Percentiles rank a stretch among this genome's conserved stretches.
These are phyloP conservation scores for Globodera ellingtonae DNA, from an alignment of 1,140 invertebrate genomes.

Conservation along the genomic window DNA sequence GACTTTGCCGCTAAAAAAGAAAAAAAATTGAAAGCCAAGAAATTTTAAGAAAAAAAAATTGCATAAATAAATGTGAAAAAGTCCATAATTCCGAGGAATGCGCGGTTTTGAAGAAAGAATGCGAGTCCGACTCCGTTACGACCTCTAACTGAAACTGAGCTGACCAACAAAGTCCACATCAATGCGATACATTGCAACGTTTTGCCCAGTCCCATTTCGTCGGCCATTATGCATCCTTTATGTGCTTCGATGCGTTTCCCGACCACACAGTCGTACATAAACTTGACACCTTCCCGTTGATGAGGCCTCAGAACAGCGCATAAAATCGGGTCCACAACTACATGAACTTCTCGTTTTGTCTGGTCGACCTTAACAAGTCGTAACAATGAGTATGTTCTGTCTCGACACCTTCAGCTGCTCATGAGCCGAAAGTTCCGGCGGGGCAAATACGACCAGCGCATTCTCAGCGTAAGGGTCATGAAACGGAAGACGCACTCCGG, in stretches of 20 bases:
- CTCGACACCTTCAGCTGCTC: constrained; percentile 75
- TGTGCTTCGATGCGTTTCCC: constrained; percentile 82
- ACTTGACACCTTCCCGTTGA: constrained; percentile 98
- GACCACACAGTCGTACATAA: constrained; percentile 99
- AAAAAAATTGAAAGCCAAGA: constrained; percentile 1
- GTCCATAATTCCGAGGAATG: too few species aligned
- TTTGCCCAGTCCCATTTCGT: constrained; percentile 77
- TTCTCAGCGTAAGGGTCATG: constrained; percentile 91
- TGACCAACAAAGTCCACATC: constrained; percentile 88
- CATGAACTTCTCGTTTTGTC: constrained; percentile 75
- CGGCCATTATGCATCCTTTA: constrained; percentile 61
- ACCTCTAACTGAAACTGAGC: constrained; percentile 68
- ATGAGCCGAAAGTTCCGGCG: constrained; percentile 79
- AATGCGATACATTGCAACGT: constrained; percentile 96
- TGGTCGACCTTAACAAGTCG: constrained; percentile 66
- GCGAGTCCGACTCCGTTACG: not conserved
- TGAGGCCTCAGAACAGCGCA: constrained; percentile 89
- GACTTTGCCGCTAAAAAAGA: constrained; percentile 68
- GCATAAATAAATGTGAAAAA: too few species aligned
- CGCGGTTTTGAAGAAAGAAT: not conserved
- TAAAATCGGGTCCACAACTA: constrained; percentile 89
- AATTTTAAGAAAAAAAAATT: constrained; percentile 57
- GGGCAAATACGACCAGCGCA: constrained; percentile 85
- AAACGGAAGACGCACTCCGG: constrained; percentile 75
- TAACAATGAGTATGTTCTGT: not conserved